These are phyloP conservation scores for Strigops habroptila DNA, from an alignment of 2,113 vertebrate genomes.

Conservation along the genomic window DNA sequence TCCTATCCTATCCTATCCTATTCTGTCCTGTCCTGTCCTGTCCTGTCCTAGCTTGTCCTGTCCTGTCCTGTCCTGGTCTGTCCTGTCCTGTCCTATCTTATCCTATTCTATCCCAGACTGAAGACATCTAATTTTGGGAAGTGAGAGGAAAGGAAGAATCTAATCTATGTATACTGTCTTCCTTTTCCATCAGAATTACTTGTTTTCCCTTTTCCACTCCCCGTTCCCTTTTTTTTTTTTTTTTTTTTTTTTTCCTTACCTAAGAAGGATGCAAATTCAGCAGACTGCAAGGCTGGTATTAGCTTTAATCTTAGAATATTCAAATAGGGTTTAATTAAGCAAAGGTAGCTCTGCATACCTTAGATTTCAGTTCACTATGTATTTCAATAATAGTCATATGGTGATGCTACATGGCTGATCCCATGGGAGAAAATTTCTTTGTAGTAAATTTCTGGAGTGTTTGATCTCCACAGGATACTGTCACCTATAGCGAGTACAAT, in stretches of 20 bases:
- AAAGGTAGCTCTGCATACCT: neutral
- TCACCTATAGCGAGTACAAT: neutral
- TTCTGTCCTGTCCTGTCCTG: too few species aligned
- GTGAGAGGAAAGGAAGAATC: neutral
- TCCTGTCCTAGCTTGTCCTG: too few species aligned
- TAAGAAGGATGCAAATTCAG: neutral
- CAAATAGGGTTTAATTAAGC: neutral
- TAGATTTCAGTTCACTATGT: neutral
- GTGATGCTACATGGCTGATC: neutral
- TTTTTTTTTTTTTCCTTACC: too few species aligned
- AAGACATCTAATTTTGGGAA: neutral
- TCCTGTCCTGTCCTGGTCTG: too few species aligned
- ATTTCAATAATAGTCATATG: neutral
- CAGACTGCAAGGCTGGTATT: neutral
- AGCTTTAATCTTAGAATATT: neutral
- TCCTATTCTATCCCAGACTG: neutral
- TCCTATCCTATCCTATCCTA: neutral
- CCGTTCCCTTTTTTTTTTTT: rapidly evolving
- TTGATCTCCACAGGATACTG: neutral
- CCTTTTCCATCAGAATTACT: neutral
- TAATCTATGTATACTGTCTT: too few species aligned
- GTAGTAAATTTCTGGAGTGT: neutral
- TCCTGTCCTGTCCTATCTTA: too few species aligned
- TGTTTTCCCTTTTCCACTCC: neutral
- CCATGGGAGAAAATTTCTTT: neutral